These are phyloP conservation scores for Monochamus alternatus DNA, from an alignment of 2,888 invertebrate genomes.

Conservation along the genomic window DNA sequence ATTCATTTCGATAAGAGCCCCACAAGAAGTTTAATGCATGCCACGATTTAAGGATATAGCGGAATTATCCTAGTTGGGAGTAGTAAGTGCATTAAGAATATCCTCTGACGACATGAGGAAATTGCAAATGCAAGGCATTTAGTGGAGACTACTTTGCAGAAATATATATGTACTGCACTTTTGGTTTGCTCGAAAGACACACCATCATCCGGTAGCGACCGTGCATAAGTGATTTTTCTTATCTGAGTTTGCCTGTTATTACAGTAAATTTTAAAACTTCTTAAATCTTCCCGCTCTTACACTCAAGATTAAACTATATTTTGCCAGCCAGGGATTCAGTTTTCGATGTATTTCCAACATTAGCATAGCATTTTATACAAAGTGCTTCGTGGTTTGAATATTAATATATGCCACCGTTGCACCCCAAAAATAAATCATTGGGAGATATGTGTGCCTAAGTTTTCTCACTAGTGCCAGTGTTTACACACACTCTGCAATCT, in stretches of 20 bases:
- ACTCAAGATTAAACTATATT: conserved; percentile 57
- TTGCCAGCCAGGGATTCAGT: conserved; percentile 35
- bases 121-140: conserved; percentile 35
- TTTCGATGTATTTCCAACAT: conserved; percentile 61
- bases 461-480: conserved; percentile 57
- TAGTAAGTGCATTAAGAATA: conserved; percentile 33
- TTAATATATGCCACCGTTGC: conserved; percentile 63
- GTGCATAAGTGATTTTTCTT: conserved; percentile 47
- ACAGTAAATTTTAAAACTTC: conserved; percentile 60
- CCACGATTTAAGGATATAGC: conserved; percentile 35
- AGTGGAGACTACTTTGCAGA: conserved; percentile 16
- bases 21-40: conserved; percentile 19
- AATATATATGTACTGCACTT: conserved; percentile 14
- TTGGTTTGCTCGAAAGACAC: conserved; percentile 19
- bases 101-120: conserved; percentile 29
- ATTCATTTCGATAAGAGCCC: conserved; percentile 1
- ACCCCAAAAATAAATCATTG: conserved; percentile 61
- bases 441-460: conserved; percentile 53
- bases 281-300: conserved; percentile 55
- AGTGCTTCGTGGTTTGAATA: conserved; percentile 66
- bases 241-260: conserved; percentile 56
- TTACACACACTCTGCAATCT: conserved; percentile 55
- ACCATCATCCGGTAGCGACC: conserved; percentile 24
- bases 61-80: conserved; percentile 38
- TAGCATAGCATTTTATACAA: conserved; percentile 67